phyloP scores from a whole-genome alignment of 2,113 vertebrate genomes.

The Mus musculus region DNA sequence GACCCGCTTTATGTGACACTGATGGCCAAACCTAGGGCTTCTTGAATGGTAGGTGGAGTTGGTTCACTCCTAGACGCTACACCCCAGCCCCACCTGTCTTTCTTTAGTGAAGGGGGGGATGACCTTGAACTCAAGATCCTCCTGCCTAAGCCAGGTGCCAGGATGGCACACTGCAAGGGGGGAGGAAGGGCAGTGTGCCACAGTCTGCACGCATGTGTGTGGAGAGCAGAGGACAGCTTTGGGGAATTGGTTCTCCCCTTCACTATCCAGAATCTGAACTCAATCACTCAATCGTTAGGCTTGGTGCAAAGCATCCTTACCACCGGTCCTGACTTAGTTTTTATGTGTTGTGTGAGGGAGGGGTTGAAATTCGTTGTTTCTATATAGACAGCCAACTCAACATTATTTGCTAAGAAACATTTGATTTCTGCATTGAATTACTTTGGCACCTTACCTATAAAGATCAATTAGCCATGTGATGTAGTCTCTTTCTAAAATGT shows the following conservation, averaged over 20 bases:
- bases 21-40: neutral
- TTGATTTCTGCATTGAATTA: neutral
- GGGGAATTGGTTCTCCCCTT: neutral
- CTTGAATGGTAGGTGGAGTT: neutral
- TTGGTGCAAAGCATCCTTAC: neutral
- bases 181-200: neutral
- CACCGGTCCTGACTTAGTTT: neutral
- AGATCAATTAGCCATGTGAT: neutral
- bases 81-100: neutral
- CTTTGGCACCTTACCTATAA: neutral
- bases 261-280: neutral
- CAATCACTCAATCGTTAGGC: neutral
- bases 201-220: no score
- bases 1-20: neutral
- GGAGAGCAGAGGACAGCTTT: neutral
- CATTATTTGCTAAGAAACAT: constrained; percentile 3
- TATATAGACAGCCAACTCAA: neutral
- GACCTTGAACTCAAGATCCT: neutral
- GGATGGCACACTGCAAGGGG: no score
- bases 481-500: neutral
- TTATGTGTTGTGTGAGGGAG: neutral
- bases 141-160: neutral
- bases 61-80: neutral
- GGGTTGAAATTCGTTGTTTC: neutral
- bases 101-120: neutral